A percentile compares a stretch with the other conserved stretches of the same genome.
Conservation (phyloP, 2,888 invertebrate genomes). For the Tortrix viridana region DNA sequence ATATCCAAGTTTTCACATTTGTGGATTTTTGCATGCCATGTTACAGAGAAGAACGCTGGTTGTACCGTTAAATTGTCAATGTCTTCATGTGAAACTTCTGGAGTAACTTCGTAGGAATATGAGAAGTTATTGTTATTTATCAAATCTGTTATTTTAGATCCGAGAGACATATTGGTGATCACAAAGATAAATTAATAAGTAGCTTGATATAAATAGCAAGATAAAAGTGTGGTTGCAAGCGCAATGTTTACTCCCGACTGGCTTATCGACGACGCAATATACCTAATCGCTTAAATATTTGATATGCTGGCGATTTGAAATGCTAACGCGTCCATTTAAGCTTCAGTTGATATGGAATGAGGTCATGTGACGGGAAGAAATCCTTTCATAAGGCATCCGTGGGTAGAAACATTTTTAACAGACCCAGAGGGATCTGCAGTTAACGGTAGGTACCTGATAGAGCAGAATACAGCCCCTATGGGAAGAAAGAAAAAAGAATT, state of each 20-base stretch:
- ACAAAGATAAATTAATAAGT: background rate
- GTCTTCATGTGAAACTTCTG: slow-evolving; percentile 56
- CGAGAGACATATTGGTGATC: slow-evolving; percentile 36
- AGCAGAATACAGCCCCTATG: no score
- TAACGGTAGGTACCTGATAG: no score
- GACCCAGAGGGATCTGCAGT: no score
- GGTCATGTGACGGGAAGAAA: slow-evolving; percentile 4
- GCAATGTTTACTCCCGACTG: slow-evolving; percentile 15
- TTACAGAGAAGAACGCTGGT: slow-evolving; percentile 70
- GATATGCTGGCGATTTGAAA: slow-evolving; percentile 6
- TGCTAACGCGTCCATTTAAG: slow-evolving; percentile 9
- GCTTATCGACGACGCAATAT: slow-evolving; percentile 12
- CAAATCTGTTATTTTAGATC: slow-evolving; percentile 60
- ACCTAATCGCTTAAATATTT: background rate
- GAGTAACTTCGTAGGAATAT: slow-evolving; percentile 73
- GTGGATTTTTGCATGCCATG: slow-evolving; percentile 72
- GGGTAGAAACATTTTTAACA: no score
- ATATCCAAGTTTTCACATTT: slow-evolving; percentile 63
- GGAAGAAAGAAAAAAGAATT: no score
- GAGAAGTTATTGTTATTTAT: slow-evolving; percentile 49
- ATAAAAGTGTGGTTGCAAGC: background rate
- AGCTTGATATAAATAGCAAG: background rate
- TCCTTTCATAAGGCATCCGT: background rate
- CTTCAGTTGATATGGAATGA: background rate
- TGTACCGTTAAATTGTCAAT: slow-evolving; percentile 53